Evolutionary conservation across 1,140 invertebrate genomes (phyloP).

Genomic region (Conus ventricosus): DNA sequence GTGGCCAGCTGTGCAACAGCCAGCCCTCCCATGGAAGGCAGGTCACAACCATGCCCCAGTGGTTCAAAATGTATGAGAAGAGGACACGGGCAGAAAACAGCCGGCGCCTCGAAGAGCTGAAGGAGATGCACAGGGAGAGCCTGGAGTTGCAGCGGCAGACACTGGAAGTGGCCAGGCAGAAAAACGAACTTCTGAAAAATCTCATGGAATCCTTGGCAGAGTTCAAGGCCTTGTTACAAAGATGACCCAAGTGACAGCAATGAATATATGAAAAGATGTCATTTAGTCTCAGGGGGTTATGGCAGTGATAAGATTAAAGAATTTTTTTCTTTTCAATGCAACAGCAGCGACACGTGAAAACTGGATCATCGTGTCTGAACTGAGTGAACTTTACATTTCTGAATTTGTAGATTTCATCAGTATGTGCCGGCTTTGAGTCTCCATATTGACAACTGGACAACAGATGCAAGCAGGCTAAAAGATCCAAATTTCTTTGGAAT

Average conservation of each 20-base stretch:
- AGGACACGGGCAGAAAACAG: constrained; percentile 31
- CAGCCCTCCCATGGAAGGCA: background rate
- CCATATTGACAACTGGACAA: no score
- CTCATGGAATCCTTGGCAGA: constrained; percentile 30
- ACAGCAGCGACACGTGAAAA: no score
- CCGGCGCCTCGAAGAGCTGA: constrained; percentile 33
- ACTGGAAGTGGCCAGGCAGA: constrained; percentile 23
- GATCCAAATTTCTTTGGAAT: no score
- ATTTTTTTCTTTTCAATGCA: no score
- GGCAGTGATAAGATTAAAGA: no score
- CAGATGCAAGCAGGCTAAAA: no score
- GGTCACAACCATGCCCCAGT: constrained; percentile 22
- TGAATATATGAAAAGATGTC: background rate
- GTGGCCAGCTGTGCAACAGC: background rate
- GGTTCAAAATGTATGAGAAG: constrained; percentile 37
- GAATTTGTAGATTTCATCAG: no score
- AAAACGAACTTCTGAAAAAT: constrained; percentile 35
- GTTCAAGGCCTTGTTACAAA: constrained; percentile 25
- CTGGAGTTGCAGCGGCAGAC: constrained; percentile 30
- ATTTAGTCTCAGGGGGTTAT: no score
- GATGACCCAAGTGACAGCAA: background rate
- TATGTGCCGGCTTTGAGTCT: no score
- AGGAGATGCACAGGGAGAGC: constrained; percentile 31
- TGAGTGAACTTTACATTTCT: no score
- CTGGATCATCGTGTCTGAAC: no score